Base-by-base conservation (phyloP, 2,113 vertebrate genomes). In the Microcebus jonahi region DNA sequence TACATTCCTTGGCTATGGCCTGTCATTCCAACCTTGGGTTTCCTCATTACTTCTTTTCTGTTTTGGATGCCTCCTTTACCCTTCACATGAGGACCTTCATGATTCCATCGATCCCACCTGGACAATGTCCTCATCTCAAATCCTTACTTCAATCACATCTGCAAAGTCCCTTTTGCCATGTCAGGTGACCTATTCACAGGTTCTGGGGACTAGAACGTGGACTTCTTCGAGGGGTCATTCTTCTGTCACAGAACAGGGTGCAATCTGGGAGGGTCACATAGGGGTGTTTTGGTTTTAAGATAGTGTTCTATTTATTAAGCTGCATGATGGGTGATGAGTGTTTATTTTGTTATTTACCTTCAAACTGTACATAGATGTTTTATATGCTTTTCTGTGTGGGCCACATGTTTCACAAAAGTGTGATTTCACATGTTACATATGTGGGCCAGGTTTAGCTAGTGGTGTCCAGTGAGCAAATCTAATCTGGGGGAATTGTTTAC, bases 1-100 rank as follows among this genome's bases (percentile, higher is more conserved):
- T 5, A 2, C 4, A 59, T n/a, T 20, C 25, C 29, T 73, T 25
- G 8, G 3, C 4, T 5, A 1, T 4, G 42, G 21, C 1, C 27
- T 17, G 18, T 50, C 27, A 20, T 21, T 55, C 11, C 14, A 48
- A 23, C 45, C 39, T 87, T 50, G 31, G 20, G 48, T 61, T 23
- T 17, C 21, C 39, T 31, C 12, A 31, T 67, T 7, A 42, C 6
- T 31, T 55, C 12, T 91, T 39, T 91, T 68, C 48, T 92, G 34
- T 75, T 13, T 55, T 15, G 48, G 17, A 75, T 68, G 45, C 27
- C 25, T 55, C 39, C 15, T 67, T 34, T 2, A 42, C 27, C 8
- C 25, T 21, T 65, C 13, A 20, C 14, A 11, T 57, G 39, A 80
- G 21, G 21, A 67, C 7, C 36, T 68, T 34, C 27, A 18, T 27